Percentiles rank a stretch among this genome's conserved stretches.
These are phyloP conservation scores for Meloidogyne floridensis DNA, from an alignment of 1,140 invertebrate species.

Conservation along the genomic window DNA sequence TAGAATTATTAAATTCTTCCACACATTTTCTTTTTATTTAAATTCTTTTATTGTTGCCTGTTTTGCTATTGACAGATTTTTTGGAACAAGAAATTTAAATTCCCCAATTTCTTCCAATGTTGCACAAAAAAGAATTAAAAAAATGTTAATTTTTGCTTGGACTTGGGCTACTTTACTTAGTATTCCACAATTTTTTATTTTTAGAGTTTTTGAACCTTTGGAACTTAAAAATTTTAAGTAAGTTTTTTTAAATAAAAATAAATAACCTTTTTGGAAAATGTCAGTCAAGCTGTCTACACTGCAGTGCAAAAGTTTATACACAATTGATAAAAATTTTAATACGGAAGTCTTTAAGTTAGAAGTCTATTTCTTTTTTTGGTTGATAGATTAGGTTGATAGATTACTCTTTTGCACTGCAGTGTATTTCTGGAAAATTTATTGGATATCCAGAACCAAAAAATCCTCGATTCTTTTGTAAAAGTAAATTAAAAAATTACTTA, in stretches of 20 bases:
- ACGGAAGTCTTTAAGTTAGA: too few species aligned
- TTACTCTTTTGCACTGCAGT: too few species aligned
- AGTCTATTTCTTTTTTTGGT: too few species aligned
- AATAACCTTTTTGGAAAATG: not conserved
- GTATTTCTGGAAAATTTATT: too few species aligned
- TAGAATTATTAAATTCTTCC: constrained; percentile 60
- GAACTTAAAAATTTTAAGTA: constrained; percentile 57
- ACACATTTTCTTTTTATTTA: constrained; percentile 63
- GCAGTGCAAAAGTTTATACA: too few species aligned
- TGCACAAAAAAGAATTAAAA: constrained; percentile 49
- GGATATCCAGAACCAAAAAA: too few species aligned
- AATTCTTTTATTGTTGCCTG: constrained; percentile 64
- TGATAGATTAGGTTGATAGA: too few species aligned
- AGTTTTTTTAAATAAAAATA: constrained; percentile 23
- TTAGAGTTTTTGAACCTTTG: constrained; percentile 58
- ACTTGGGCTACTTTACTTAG: constrained; percentile 51
- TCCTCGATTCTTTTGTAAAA: too few species aligned
- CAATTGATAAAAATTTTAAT: too few species aligned
- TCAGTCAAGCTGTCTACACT: not conserved
- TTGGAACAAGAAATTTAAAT: constrained; percentile 59
- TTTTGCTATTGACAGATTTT: constrained; percentile 62
- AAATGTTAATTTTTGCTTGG: constrained; percentile 54
- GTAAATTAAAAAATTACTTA: not conserved
- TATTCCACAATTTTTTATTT: constrained; percentile 57
- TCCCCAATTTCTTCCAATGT: constrained; percentile 50